phyloP scores from a whole-genome alignment of 2,888 invertebrate species.

The Drosophila quinaria region DNA sequence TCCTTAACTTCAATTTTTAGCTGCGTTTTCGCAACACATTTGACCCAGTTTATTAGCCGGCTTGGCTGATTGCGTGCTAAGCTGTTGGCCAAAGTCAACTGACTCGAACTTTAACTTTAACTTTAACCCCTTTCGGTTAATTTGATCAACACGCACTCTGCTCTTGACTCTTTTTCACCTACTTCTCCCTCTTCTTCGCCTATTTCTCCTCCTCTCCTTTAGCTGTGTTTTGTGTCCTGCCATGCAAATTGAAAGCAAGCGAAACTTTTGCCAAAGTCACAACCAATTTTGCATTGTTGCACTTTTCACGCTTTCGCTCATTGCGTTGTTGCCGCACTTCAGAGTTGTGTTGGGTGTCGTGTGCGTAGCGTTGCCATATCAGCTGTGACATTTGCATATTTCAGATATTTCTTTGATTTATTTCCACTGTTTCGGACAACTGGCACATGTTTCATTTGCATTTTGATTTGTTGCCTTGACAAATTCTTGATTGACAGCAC shows the following conservation, averaged over 20 bases:
- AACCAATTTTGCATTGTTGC: conserved; percentile 67
- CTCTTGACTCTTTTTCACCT: conserved; percentile 48
- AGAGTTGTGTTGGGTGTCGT: conserved; percentile 5
- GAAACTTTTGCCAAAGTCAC: conserved; percentile 75
- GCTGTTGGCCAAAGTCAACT: conserved; percentile 69
- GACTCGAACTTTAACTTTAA: conserved; percentile 65
- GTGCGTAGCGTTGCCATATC: conserved; percentile 49
- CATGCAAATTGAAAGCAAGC: conserved; percentile 69
- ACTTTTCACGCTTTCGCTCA: conserved; percentile 38
- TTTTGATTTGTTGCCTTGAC: conserved; percentile 28
- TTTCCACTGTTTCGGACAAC: conserved; percentile 9
- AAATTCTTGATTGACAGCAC: conserved; percentile 20
- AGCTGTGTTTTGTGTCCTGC: neutral
- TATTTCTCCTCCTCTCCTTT: neutral
- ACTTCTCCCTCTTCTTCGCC: neutral
- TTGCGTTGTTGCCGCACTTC: conserved; percentile 46
- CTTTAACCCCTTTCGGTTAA: conserved; percentile 70
- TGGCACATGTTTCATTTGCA: conserved; percentile 18
- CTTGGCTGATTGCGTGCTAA: conserved; percentile 73
- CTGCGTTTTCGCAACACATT: conserved; percentile 70
- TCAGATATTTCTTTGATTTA: conserved; percentile 19
- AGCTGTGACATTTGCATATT: conserved; percentile 55
- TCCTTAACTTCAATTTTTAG: conserved; percentile 18
- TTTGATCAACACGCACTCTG: conserved; percentile 78
- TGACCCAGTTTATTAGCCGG: conserved; percentile 77